These are phyloP conservation scores for Hirundo rustica DNA, from an alignment of 2,797 vertebrate species.

Conservation along the genomic window DNA sequence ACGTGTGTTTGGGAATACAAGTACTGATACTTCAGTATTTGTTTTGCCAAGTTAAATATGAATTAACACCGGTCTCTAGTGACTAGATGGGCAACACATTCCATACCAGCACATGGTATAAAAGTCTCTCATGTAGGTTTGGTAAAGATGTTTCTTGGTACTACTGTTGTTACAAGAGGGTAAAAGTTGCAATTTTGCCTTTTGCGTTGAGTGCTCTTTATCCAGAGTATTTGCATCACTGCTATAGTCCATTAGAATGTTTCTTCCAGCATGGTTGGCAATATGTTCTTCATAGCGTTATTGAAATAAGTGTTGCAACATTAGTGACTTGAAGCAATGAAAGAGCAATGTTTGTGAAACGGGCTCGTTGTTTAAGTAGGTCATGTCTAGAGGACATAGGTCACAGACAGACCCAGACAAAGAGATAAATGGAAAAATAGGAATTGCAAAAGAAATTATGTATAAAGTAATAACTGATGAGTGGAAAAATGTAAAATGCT, in stretches of 20 bases:
- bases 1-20: neutral
- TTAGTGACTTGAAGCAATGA: neutral
- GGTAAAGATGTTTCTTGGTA: neutral
- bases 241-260: neutral
- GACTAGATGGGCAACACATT: neutral
- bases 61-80: neutral
- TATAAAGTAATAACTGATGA: neutral
- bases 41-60: neutral
- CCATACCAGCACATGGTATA: neutral
- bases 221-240: neutral
- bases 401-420: neutral
- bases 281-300: neutral
- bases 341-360: neutral
- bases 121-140: neutral
- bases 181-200: neutral
- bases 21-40: neutral
- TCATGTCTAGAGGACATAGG: neutral
- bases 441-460: neutral
- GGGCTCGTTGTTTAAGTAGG: neutral
- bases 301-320: neutral
- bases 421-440: neutral
- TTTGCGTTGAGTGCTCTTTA: neutral
- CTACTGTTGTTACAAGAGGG: neutral
- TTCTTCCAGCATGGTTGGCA: neutral
- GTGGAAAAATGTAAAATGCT: neutral